Conservation (phyloP, 2,113 vertebrate species). For the Crotalus viridis region DNA sequence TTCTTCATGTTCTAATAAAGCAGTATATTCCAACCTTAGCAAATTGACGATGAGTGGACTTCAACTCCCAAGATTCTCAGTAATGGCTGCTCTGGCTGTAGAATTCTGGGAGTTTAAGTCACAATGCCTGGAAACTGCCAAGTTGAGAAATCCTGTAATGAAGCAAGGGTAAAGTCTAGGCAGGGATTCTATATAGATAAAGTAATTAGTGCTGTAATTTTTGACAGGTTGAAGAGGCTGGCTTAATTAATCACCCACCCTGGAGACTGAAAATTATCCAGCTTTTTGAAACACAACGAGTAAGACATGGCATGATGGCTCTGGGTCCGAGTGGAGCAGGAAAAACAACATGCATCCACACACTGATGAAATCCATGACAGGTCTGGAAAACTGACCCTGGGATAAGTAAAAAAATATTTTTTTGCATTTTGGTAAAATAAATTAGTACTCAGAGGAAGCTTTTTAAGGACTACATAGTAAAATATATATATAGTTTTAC, state of each 20-base stretch:
- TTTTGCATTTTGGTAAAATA: neutral
- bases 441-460: neutral
- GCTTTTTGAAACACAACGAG: slow-evolving; percentile 90
- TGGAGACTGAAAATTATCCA: slow-evolving; percentile 97
- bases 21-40: neutral
- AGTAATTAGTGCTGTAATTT: neutral
- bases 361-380: slow-evolving; percentile 91
- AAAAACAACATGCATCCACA: slow-evolving; percentile 90
- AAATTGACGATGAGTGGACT: neutral
- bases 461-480: neutral
- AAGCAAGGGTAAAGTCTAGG: neutral
- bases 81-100: neutral
- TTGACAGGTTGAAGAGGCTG: slow-evolving; percentile 83
- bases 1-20: neutral
- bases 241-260: slow-evolving; percentile 87
- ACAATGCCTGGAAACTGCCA: neutral
- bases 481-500: neutral
- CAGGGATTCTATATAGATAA: neutral
- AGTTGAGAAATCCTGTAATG: neutral
- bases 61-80: neutral
- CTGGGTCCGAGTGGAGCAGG: slow-evolving; percentile 93
- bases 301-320: slow-evolving; percentile 94
- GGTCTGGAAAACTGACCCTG: slow-evolving; percentile 65
- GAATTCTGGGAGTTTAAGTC: neutral
- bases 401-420: neutral